A percentile compares a stretch with the other conserved stretches of the same genome.
Conservation (phyloP, 2,888 invertebrate species). For the Athripsodes cinereus region DNA sequence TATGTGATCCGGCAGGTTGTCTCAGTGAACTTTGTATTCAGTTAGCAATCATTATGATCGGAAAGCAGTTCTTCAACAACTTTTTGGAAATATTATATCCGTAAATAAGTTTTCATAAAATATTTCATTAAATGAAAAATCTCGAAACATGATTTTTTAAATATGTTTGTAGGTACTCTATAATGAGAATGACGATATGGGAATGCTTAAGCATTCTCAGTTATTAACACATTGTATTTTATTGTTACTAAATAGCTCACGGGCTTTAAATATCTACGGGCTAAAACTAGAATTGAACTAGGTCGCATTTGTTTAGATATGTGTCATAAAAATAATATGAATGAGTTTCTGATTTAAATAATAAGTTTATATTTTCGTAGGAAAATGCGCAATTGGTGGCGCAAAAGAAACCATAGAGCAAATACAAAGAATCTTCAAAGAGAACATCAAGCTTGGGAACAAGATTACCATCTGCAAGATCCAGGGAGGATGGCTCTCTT, state of each 20-base stretch:
- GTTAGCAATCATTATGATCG: slow-evolving; percentile 89
- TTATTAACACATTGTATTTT: too few species aligned
- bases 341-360: too few species aligned
- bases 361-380: slow-evolving; percentile 37
- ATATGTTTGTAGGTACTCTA: too few species aligned
- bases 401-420: slow-evolving; percentile 68
- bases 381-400: slow-evolving; percentile 87
- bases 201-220: too few species aligned
- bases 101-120: slow-evolving; percentile 55
- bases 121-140: too few species aligned
- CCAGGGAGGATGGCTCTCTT: slow-evolving; percentile 86
- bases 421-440: slow-evolving; percentile 67
- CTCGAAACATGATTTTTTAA: too few species aligned
- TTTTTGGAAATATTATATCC: slow-evolving; percentile 86
- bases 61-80: slow-evolving; percentile 91
- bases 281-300: too few species aligned
- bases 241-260: too few species aligned
- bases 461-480: slow-evolving; percentile 88
- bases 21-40: slow-evolving; percentile 88
- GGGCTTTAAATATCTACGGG: too few species aligned
- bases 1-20: slow-evolving; percentile 90
- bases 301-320: too few species aligned
- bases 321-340: too few species aligned
- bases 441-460: slow-evolving; percentile 83
- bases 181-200: too few species aligned